Conservation (phyloP, 2,797 vertebrate species). For the Urocyon cinereoargenteus region DNA sequence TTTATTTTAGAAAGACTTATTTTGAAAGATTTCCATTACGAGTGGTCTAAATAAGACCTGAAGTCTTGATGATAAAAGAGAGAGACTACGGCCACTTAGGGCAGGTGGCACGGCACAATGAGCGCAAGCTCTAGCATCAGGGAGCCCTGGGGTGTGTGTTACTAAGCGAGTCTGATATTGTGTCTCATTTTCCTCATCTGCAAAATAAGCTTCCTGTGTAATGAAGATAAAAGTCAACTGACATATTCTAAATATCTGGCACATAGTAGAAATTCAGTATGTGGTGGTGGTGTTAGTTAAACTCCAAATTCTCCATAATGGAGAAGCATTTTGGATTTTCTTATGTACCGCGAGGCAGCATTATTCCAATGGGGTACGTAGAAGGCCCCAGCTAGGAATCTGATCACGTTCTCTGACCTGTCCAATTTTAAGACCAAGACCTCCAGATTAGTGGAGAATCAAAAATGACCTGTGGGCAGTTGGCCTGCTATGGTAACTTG, state of each 20-base stretch:
- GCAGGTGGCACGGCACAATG: rapidly evolving
- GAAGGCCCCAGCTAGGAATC: neutral
- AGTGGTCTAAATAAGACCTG: neutral
- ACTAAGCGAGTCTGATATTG: neutral
- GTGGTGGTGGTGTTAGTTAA: neutral
- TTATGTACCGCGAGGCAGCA: neutral
- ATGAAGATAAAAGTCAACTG: neutral
- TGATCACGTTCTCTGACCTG: neutral
- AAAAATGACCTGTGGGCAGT: neutral
- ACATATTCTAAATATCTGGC: neutral
- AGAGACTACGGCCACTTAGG: neutral
- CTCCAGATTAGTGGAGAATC: neutral
- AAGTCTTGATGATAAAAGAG: neutral
- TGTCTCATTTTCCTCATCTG: neutral
- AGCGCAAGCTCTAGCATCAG: no score
- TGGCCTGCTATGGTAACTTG: neutral
- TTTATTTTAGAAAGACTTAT: conserved; percentile 1
- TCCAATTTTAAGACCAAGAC: neutral
- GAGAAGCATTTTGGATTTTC: neutral
- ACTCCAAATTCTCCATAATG: neutral
- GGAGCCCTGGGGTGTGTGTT: neutral
- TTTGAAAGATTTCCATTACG: neutral
- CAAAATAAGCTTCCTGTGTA: neutral
- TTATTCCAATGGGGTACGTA: neutral
- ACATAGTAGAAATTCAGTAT: neutral